Base-by-base conservation (phyloP, 2,797 vertebrate species). In the Ispidina lecontei region DNA sequence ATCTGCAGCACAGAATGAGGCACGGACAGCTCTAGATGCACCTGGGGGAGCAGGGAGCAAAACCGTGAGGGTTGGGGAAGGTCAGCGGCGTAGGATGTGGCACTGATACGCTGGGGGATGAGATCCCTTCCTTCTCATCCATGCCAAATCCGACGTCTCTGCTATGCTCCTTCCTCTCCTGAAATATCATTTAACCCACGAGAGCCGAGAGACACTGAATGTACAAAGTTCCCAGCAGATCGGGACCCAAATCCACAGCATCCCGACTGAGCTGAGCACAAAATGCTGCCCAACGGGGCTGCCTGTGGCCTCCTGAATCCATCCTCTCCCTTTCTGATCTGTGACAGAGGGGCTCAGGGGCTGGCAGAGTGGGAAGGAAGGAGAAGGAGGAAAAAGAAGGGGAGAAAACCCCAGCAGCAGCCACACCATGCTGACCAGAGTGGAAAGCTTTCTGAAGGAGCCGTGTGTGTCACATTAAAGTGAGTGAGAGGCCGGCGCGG, bases 381-480 rank as follows among this genome's bases (percentile, higher is more conserved):
- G 29, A 47, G 54, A 10, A 60, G 12, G 12, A 59, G 21, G 19
- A 6, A 12, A 2, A 7, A 2, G 8, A 28, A 35, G 14, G 28
- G 35, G 28, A 7, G 28, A 55, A 12, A 46, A 7, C 8, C 2
- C 2, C 46, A 60, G 46, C 39, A 65, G 13, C 26, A 55, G 41
- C 14, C 41, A 23, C 2, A 1, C 37, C 54, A 37, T 0, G 52
- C 89, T 37, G 84, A 97, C 71, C 58, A 90, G 86, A 94, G 93
- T 73, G 93, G 89, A 95, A 96, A 96, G 89, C 75, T 72, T 77
- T 94, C 80, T 62, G 56, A 82, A 49, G 75, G 52, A 94, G 76
- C 89, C 29, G 39, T 3, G 10, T 52, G 73, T 95, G 96, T 95
- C 96, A 95, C 96, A 93, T 92, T 94, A 94, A 92, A 89, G 75